Evolutionary conservation across 2,113 vertebrate genomes (phyloP), one percentile per base, ranked within the genome.

Genomic region (Catharus fuscescens): DNA sequence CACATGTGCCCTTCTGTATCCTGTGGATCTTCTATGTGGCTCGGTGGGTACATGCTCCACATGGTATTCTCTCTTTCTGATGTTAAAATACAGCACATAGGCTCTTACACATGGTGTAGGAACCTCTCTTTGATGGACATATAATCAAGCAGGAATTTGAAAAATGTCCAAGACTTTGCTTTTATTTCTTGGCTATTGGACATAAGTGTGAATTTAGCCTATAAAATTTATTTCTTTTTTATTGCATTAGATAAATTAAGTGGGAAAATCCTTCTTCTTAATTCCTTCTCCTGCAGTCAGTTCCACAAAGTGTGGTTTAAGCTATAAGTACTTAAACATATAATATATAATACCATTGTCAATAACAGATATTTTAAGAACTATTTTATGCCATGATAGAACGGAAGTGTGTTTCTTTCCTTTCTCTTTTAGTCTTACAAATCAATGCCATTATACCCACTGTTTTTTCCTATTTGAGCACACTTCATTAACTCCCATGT

Each of bases 21-120:
- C 95, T 97, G 96, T 95, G 96, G 95, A 95, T 96, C 96, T 96
- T 96, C 96, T 97, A 69, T 96, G 91, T 95, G 72, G 79, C 91
- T 96, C 89, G 76, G 96, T 96, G 90, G 96, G 95, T 94, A 94
- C 94, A 93, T 90, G 90, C 96, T 97, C 95, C 95, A 92, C 94
- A 96, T 96, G 94, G 87, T 95, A 96, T 96, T 96, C 77, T 86
- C 82, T 79, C 90, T 91, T 93, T 97, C 94, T 95, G 96, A 96
- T 96, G 93, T 95, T 95, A 93, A 97, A 96, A 96, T 96, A 65
- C 90, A 93, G 90, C 87, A 94, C 89, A 94, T 88, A 92, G 93
- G 74, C 89, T 96, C 86, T 96, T 95, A 86, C 82, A 95, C 87
- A 61, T 95, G 81, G 94, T 83, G 85, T 81, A 86, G 79, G 57